Evolutionary conservation across 2,113 vertebrate species (phyloP).

Genomic region (Prolemur simus): DNA sequence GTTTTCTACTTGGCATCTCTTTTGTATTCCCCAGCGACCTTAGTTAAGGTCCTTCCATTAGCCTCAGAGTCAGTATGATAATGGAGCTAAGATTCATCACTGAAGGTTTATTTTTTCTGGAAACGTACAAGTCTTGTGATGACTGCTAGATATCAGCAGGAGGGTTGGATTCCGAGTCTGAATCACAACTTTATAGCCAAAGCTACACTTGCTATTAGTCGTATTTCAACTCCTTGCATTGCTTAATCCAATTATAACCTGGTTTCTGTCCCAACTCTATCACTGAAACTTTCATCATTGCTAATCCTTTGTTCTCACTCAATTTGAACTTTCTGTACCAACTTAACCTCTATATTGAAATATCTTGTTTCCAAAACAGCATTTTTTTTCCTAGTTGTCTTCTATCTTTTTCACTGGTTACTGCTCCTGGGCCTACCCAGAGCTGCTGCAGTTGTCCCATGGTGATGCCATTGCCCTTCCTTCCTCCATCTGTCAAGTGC

Average conservation of each 20-base stretch:
- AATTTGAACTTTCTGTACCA: background rate
- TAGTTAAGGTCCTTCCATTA: background rate
- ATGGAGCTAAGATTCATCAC: background rate
- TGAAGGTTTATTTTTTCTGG: slow-evolving; percentile 16
- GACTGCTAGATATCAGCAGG: background rate
- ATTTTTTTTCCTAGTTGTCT: background rate
- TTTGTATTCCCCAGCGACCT: slow-evolving; percentile 39
- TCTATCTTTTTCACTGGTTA: background rate
- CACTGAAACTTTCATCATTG: background rate
- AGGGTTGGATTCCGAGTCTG: background rate
- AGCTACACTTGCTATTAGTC: background rate
- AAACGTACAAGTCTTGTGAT: background rate
- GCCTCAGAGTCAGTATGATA: background rate
- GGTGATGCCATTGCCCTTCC: background rate
- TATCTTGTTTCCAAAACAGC: background rate
- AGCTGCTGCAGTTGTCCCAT: background rate
- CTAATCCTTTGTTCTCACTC: background rate
- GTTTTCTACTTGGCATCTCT: background rate
- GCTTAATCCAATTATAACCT: background rate
- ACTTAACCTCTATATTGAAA: background rate
- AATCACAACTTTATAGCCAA: background rate
- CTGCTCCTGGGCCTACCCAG: background rate
- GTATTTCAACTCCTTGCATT: background rate
- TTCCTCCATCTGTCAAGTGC: background rate
- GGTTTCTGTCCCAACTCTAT: background rate